Evolutionary conservation across 2,888 invertebrate species (phyloP), one percentile per base, ranked within the genome.

Genomic region (Trichogramma evanescens): DNA sequence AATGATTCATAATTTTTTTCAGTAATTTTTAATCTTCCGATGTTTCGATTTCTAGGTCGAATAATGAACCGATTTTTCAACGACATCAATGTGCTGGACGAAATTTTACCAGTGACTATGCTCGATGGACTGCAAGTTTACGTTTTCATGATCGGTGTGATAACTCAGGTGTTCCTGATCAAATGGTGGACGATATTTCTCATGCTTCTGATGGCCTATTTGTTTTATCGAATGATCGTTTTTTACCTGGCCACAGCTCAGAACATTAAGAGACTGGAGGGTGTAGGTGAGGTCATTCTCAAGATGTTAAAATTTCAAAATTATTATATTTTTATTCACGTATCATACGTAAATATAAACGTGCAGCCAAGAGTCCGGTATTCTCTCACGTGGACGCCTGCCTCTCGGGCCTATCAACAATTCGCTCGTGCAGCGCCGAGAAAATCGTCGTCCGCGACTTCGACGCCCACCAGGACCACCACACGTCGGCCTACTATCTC

Each of bases 311-410:
- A 9, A 8, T 50, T 9, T 56, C 6, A 3, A 52, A 39, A 2
- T 8, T 42, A 54, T 4, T 13, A 56, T 6, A 45, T 39, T 42
- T 38, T 50, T 3, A 50, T 8, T 39, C 43, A 50, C 51, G 9
- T 43, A 41, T 38, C 3, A 26, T 42, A 6, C 54, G 10, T 4
- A 40, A 42, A 9, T 9, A 9, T 45, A 9, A 9, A 8, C 10
- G 55, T 63, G 56, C 51, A 73, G 72, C 73, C 4, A 74, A 91
- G 64, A 93, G 94, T 78, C 95, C 96, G 0, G 89, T 96, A 0
- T 95, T 94, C 76, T 91, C 93, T 0, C 93, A 95, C 74, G 85
- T 95, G 66, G 88, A 89, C 13, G 89, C 93, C 0, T 88, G 92
- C 0, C 80, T 96, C 6, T 84, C 88, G 63, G 96, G 96, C 1